These are phyloP conservation scores for Hyles vespertilio DNA, from an alignment of 1,140 invertebrate genomes.

Conservation along the genomic window DNA sequence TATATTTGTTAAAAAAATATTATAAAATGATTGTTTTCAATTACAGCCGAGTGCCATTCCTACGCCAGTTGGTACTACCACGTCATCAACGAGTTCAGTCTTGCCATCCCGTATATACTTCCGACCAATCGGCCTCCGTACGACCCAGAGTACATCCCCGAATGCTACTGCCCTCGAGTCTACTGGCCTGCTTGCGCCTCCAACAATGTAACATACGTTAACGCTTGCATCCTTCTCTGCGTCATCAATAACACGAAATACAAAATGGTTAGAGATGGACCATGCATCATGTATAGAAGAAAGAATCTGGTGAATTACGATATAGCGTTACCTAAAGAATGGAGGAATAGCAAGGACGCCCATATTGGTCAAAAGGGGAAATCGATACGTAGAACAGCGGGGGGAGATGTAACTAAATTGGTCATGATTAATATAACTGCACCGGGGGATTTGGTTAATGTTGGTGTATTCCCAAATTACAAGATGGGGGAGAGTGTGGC, in stretches of 20 bases:
- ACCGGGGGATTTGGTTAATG: too few species aligned
- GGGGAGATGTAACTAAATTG: too few species aligned
- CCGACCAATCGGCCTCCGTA: constrained; percentile 12
- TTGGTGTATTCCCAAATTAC: too few species aligned
- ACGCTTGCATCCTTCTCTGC: constrained; percentile 37
- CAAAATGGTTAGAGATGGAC: constrained; percentile 20
- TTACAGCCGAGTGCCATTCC: too few species aligned
- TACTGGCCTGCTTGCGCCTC: constrained; percentile 38
- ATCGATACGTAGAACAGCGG: too few species aligned
- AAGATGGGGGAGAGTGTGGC: too few species aligned
- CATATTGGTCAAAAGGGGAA: too few species aligned
- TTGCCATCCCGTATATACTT: constrained; percentile 26
- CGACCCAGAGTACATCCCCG: constrained; percentile 27
- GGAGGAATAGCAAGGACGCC: background rate
- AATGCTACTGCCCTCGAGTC: constrained; percentile 39
- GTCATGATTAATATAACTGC: too few species aligned
- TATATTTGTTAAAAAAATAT: too few species aligned
- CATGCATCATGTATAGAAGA: constrained; percentile 40
- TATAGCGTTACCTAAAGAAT: background rate
- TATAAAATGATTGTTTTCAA: too few species aligned
- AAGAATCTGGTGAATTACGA: background rate
- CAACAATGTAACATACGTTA: constrained; percentile 36
- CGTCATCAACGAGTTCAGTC: constrained; percentile 17
- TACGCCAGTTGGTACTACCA: background rate
- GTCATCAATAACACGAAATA: constrained; percentile 12